phyloP scores from a whole-genome alignment of 2,888 invertebrate species.

The Tenthredo scrophulariae region DNA sequence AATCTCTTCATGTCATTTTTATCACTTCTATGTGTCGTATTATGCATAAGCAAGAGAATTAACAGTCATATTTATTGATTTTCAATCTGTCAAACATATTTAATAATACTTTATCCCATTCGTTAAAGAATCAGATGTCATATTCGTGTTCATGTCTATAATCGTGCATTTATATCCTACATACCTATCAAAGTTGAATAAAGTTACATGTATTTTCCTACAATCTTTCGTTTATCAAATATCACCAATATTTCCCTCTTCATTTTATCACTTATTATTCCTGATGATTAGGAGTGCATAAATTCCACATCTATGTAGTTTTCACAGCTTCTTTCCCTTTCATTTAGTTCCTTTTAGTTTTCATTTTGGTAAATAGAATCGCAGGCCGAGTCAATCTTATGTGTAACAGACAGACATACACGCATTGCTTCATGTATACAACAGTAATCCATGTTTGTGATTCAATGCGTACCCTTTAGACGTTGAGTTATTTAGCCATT shows the following conservation, averaged over 20 bases:
- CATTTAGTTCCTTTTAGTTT: not conserved
- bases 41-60: not conserved
- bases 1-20: not conserved
- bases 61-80: not conserved
- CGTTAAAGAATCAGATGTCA: not conserved
- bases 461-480: not conserved
- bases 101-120: slow-evolving; percentile 14
- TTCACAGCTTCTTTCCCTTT: not conserved
- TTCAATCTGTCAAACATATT: not conserved
- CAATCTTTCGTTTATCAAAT: not conserved
- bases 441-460: not conserved
- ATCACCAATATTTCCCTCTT: not conserved
- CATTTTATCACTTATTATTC: not conserved
- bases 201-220: slow-evolving; percentile 26
- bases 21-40: not conserved
- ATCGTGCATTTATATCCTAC: slow-evolving; percentile 37
- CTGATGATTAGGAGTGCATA: not conserved
- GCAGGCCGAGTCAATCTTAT: not conserved
- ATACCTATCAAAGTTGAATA: not conserved
- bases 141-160: slow-evolving; percentile 22
- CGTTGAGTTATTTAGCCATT: not conserved
- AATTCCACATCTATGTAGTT: not conserved
- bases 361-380: not conserved
- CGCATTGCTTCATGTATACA: not conserved
- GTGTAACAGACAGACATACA: not conserved